These are phyloP conservation scores for Ia io DNA, from an alignment of 2,113 vertebrate species.

Conservation along the genomic window DNA sequence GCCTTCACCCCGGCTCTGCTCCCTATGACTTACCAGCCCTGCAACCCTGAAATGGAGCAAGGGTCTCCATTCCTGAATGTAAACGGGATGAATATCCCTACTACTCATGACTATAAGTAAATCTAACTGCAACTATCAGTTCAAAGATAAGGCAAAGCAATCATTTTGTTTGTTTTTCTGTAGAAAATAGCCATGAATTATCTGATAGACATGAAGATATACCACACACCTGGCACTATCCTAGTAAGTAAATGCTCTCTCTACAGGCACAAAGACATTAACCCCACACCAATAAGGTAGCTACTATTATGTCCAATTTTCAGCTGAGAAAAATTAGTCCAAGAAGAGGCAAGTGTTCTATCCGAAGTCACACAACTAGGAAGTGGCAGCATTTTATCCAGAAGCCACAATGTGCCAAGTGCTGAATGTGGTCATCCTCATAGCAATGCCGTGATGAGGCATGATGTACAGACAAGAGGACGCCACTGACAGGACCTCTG, in stretches of 20 bases:
- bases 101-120: neutral
- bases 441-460: rapidly evolving
- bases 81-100: neutral
- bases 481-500: neutral
- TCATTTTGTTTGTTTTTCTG: neutral
- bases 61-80: neutral
- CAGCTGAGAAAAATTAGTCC: neutral
- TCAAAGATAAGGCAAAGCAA: neutral
- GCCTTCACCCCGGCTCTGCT: neutral
- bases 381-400: neutral
- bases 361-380: neutral
- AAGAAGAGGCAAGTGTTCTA: neutral
- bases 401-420: neutral
- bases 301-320: neutral
- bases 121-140: neutral
- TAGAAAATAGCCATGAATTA: neutral
- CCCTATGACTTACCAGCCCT: neutral
- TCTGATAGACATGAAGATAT: neutral
- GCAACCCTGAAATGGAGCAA: neutral
- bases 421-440: neutral
- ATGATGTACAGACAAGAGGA: neutral
- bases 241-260: neutral
- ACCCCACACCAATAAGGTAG: neutral
- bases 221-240: neutral
- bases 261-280: neutral